Conservation (phyloP, 2,797 vertebrate species). For the Poecilia picta region DNA sequence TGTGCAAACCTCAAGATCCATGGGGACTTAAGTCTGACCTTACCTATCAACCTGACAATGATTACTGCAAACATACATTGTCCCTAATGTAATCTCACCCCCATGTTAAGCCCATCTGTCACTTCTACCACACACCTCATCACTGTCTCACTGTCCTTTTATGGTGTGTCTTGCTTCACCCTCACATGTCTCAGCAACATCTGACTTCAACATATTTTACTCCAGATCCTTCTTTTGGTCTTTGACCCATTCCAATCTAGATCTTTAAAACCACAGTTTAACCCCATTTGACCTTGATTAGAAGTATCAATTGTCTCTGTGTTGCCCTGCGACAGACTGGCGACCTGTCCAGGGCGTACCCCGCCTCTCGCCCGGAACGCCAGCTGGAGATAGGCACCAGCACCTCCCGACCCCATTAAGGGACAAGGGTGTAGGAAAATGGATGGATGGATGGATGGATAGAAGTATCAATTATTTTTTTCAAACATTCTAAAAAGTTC, state of each 20-base stretch:
- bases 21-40: no score
- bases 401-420: no score
- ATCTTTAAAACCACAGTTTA: background rate
- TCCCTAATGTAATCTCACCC: background rate
- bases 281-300: background rate
- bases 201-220: background rate
- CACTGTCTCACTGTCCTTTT: background rate
- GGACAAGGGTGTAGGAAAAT: no score
- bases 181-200: background rate
- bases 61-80: slow-evolving; percentile 2
- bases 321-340: no score
- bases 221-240: background rate
- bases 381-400: no score
- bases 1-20: background rate
- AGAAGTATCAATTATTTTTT: background rate
- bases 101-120: background rate
- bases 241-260: background rate
- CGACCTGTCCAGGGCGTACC: no score
- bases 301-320: background rate
- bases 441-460: no score
- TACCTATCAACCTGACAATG: background rate
- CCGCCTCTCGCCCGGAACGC: no score
- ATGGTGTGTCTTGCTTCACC: background rate
- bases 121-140: background rate
- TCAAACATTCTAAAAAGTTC: background rate